Evolutionary conservation across 2,888 invertebrate genomes (phyloP).

Genomic region (Scaeva pyrastri): DNA sequence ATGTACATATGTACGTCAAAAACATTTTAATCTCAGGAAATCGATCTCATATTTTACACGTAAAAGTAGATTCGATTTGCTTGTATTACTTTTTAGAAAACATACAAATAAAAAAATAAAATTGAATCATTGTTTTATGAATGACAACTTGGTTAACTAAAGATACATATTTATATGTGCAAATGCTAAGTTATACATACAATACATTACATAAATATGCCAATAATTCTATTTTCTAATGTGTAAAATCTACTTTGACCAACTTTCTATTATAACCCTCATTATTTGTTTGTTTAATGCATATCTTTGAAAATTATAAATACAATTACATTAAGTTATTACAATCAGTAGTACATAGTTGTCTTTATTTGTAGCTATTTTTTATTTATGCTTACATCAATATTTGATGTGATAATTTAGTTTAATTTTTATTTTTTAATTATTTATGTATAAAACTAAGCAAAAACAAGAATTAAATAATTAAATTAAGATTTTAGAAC

Average conservation of each 20-base stretch:
- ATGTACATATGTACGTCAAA: too few species aligned
- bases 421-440: conserved; percentile 23
- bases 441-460: conserved; percentile 62
- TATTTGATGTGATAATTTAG: conserved; percentile 36
- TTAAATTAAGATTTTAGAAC: conserved; percentile 68
- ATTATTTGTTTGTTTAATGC: conserved; percentile 10
- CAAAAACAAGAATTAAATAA: conserved; percentile 71
- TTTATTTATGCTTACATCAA: conserved; percentile 23
- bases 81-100: too few species aligned
- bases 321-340: conserved; percentile 49
- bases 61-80: too few species aligned
- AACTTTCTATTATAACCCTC: conserved; percentile 27
- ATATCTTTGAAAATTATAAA: conserved; percentile 34
- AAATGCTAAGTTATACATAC: too few species aligned
- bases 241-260: background rate
- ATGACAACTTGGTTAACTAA: background rate
- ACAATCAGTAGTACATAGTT: conserved; percentile 20
- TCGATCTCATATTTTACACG: too few species aligned
- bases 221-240: background rate
- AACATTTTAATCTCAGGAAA: too few species aligned
- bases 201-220: background rate
- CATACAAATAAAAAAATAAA: background rate
- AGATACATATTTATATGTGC: background rate
- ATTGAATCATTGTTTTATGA: background rate
- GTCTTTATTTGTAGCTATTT: conserved; percentile 50